These are phyloP conservation scores for Poliocrania exsul DNA, from an alignment of 2,797 vertebrate species.

Conservation along the genomic window DNA sequence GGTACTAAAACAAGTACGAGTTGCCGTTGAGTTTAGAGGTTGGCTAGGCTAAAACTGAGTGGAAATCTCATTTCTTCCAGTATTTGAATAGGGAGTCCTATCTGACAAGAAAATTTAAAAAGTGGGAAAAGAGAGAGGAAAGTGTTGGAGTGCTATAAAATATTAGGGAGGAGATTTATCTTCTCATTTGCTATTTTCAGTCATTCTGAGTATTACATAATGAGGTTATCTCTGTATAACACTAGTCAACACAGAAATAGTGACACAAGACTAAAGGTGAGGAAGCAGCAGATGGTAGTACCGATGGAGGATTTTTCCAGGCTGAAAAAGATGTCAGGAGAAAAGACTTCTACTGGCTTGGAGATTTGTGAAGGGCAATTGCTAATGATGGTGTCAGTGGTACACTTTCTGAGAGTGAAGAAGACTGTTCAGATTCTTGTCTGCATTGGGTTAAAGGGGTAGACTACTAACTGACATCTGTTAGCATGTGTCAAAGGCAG, in stretches of 20 bases:
- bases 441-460: background rate
- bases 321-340: slow-evolving; percentile 24
- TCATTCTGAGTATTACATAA: background rate
- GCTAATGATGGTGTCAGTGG: slow-evolving; percentile 1
- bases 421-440: background rate
- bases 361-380: slow-evolving; percentile 21
- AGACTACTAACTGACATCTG: background rate
- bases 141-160: background rate
- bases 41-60: background rate
- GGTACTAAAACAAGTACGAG: background rate
- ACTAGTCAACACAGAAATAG: slow-evolving; percentile 19
- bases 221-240: slow-evolving; percentile 41
- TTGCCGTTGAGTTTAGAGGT: background rate
- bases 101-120: slow-evolving; percentile 16
- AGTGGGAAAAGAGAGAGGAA: background rate
- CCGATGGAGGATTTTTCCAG: slow-evolving; percentile 29
- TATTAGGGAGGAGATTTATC: slow-evolving; percentile 14
- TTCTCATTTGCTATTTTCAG: slow-evolving; percentile 43
- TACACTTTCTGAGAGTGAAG: background rate
- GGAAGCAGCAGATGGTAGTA: slow-evolving; percentile 20
- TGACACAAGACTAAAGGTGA: slow-evolving; percentile 48
- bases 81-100: background rate
- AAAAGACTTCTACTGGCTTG: slow-evolving; percentile 14
- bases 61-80: background rate
- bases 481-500: background rate